Evolutionary conservation across 2,113 vertebrate species (phyloP), one percentile per base, ranked within the genome.

Genomic region (Cephalopterus ornatus): DNA sequence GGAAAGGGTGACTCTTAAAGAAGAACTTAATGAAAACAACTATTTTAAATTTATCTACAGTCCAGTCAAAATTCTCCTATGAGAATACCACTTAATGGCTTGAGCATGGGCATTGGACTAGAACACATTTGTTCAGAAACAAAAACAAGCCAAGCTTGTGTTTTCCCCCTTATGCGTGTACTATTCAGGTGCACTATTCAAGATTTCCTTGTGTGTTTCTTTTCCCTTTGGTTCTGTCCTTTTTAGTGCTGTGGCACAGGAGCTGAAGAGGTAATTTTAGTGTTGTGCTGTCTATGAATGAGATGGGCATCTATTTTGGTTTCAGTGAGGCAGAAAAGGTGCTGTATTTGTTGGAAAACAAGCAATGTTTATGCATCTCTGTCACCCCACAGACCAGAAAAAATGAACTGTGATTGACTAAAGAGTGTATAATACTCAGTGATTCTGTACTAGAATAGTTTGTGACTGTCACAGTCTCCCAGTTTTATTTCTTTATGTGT

Each of bases 1-100:
- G 7, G 33, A 78, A 85, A 11, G 24, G 26, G 7, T 32, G 44
- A 23, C 21, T 61, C 53, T 70, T 41, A 22, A 62, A 72, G 23
- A 61, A 55, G 27, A 1, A 0, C 6, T 53, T 72, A 0, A 47
- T 61, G 9, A 28, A 75, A 70, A 68, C 70, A 32, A 1, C 5
- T 37, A 0, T 19, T 49, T 44, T 47, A 44, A 55, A 65, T 76
- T 2, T 42, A 17, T 5, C 1, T 56, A 14, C 7, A 80, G 61
- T 35, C 17, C 1, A 2, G 32, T 76, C 16, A 75, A 75, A 70
- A 44, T 6, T 66, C 27, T 62, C 39, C 30, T 7, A 15, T 0
- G 12, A 41, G 23, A 42, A 63, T 13, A 12, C 20, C 8, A 28
- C 21, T 35, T 77, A 33, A 53, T 56, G 20, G 52, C 24, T 73